phyloP scores from a whole-genome alignment of 2,113 vertebrate species.

The Thunnus maccoyii region DNA sequence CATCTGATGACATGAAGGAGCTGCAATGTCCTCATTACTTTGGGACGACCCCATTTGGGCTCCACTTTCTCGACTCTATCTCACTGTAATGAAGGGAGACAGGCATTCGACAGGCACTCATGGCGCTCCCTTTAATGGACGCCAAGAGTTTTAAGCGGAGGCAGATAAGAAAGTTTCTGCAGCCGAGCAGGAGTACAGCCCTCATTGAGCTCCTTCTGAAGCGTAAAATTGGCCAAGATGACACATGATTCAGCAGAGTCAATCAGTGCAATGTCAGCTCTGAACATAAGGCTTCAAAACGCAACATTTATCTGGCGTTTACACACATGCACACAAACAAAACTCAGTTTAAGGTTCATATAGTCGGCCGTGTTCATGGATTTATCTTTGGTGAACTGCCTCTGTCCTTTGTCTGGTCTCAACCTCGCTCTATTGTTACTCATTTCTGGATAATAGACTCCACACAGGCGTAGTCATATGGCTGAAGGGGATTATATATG shows the following conservation, averaged over 20 bases:
- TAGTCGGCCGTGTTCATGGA: background rate
- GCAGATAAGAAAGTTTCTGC: conserved; percentile 42
- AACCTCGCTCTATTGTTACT: conserved; percentile 28
- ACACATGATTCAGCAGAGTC: conserved; percentile 8
- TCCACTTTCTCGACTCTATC: conserved; percentile 43
- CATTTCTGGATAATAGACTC: conserved; percentile 28
- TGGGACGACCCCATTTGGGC: conserved; percentile 41
- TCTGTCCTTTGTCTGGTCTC: conserved; percentile 23
- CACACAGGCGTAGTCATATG: conserved; percentile 6
- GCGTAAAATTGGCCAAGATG: conserved; percentile 2
- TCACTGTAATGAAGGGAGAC: conserved; percentile 66
- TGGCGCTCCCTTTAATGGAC: conserved; percentile 41
- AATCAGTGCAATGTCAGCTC: background rate
- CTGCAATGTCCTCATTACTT: conserved; percentile 60
- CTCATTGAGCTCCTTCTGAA: conserved; percentile 5
- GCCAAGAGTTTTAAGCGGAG: conserved; percentile 25
- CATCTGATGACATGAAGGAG: conserved; percentile 54
- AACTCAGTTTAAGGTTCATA: background rate
- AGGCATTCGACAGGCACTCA: conserved; percentile 37
- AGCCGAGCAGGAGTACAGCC: background rate
- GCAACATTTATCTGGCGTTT: background rate
- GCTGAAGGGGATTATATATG: conserved; percentile 45
- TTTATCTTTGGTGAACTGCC: conserved; percentile 7
- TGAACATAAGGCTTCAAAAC: background rate
- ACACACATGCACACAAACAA: background rate